phyloP scores from a whole-genome alignment of 1,140 invertebrate genomes.

The Lanistes nyassanus region DNA sequence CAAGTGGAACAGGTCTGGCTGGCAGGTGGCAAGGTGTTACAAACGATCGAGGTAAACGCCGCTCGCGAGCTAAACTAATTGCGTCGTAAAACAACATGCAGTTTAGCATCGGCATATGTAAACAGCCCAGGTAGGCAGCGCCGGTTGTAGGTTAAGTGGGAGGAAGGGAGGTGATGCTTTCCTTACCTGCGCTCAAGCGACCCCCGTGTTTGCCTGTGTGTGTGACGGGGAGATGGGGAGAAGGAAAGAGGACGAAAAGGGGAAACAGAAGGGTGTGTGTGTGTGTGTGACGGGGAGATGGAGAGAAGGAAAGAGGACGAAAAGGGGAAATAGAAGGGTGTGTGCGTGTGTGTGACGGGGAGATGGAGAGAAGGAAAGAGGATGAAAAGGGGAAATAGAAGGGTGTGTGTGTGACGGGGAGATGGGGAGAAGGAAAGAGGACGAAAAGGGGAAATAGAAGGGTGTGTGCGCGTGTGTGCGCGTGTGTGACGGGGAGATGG shows the following conservation, averaged over 20 bases:
- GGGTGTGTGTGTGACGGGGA: constrained; percentile 4
- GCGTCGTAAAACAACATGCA: too few relatives aligned
- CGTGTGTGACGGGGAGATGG: neutral
- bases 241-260: constrained; percentile 9
- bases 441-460: constrained; percentile 10
- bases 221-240: neutral
- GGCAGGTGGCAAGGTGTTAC: too few relatives aligned
- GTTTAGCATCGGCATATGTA: too few relatives aligned
- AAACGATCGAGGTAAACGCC: too few relatives aligned
- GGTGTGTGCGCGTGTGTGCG: neutral
- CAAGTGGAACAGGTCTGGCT: too few relatives aligned
- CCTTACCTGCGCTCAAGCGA: neutral
- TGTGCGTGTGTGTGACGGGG: constrained; percentile 7
- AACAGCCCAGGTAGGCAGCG: too few relatives aligned
- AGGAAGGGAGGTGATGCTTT: constrained; percentile 5
- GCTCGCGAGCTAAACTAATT: too few relatives aligned
- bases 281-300: neutral
- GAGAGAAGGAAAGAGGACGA: constrained; percentile 11
- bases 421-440: constrained; percentile 20
- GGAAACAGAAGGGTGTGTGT: neutral
- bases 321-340: constrained; percentile 5
- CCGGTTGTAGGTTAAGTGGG: too few relatives aligned
- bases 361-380: constrained; percentile 22
- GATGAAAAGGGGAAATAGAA: constrained; percentile 24
- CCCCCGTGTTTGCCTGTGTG: neutral